Base-by-base conservation (phyloP, 2,113 vertebrate species). In the Amphilophus citrinellus region DNA sequence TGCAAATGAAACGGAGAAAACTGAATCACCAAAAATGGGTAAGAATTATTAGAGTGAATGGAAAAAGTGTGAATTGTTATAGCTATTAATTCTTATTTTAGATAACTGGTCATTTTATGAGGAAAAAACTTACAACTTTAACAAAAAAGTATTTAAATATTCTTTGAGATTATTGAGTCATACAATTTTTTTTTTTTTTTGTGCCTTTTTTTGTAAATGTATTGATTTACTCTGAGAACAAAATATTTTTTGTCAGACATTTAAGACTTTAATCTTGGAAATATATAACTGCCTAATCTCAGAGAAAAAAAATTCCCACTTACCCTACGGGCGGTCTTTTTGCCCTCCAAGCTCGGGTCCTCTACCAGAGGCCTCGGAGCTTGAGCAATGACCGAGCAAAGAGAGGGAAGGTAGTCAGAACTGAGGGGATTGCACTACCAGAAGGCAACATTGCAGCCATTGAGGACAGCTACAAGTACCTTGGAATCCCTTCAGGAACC, bases 1-100 rank as follows among this genome's bases (percentile, higher is more conserved):
- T 1, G 94, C 96, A 56, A 96, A 95, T 10, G 91, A 95, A 9
- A 42, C 27, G 0, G 96, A 96, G 90, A 95, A 87, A 84, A 57
- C 32, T 2, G 95, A 91, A 79, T 77, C 94, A 6, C 1, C 3
- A 2, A 87, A 93, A 73, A 95, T 95, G 56, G 94, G 96, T 96
- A 84, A 32, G 5, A 73, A 11, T 6, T 20, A 10, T 63, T 20
- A 47, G 18, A 68, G 15, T 15, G 44, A 15, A 4, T 18, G 50
- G 24, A 68, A 68, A 47, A 68, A 42, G 22, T 15, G 1, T 73
- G 17, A 53, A 53, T 73, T 20, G 53, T 20, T 20, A 73, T 20
- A 32, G 17, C 30, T 17, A 32, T 53, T 53, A 32, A 32, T 53
- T 73, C 24, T 73, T 13, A 53, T 71, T 71, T 71, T 10, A 50